phyloP scores from a whole-genome alignment of 1,140 invertebrate genomes.

The Mactra quadrangularis region DNA sequence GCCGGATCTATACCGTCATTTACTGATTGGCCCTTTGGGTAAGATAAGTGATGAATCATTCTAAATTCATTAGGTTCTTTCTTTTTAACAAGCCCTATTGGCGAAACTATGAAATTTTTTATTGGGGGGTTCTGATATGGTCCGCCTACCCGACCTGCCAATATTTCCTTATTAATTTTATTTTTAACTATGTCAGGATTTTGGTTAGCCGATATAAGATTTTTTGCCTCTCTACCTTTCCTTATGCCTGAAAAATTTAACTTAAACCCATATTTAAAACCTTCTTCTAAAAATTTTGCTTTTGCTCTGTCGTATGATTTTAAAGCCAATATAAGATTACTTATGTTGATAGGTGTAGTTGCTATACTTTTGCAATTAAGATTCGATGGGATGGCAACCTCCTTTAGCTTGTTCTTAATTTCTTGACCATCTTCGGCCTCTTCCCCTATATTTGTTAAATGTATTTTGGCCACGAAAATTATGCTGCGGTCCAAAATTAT shows the following conservation, averaged over 20 bases:
- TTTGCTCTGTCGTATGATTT: neutral
- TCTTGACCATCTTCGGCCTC: neutral
- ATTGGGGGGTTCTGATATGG: constrained; percentile 21
- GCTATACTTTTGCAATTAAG: neutral
- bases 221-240: neutral
- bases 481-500: too few species aligned
- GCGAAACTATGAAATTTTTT: constrained; percentile 20
- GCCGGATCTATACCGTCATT: constrained; percentile 64
- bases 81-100: constrained; percentile 35
- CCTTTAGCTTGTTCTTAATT: neutral
- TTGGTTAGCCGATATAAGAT: constrained; percentile 5
- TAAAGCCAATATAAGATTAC: neutral
- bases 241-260: constrained; percentile 20
- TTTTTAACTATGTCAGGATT: constrained; percentile 1
- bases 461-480: neutral
- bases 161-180: constrained; percentile 29
- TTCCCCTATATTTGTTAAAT: too few species aligned
- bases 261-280: constrained; percentile 42
- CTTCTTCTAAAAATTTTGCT: neutral
- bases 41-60: constrained; percentile 55
- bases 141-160: constrained; percentile 20
- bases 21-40: constrained; percentile 32
- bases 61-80: constrained; percentile 4
- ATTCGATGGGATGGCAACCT: neutral
- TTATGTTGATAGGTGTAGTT: neutral